Base-by-base conservation (phyloP, 2,888 invertebrate genomes). In the Cepaea hortensis region DNA sequence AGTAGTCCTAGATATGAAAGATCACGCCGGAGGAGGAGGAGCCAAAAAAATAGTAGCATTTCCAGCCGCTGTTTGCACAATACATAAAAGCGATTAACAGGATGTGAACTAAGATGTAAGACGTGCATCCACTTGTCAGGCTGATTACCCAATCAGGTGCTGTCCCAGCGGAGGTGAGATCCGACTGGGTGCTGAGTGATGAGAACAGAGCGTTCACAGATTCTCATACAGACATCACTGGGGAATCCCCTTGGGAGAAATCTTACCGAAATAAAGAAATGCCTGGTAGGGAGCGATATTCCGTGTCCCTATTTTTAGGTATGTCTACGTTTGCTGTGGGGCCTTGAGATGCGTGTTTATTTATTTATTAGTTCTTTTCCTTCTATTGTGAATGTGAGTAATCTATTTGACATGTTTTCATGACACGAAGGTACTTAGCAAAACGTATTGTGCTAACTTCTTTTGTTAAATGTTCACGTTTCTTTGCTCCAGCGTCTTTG, bases 71-170 rank as follows among this genome's bases (percentile, higher is more conserved):
- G 81, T 35, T 13, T 72, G 65, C 72, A 81, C 81, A 81, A 81
- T 72, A 68, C 50, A 81, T 48, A 81, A 81, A 81, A 72, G 35
- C 81, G 81, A 72, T 81, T 81, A 81, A 72, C 81, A 70, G 50
- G 81, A 15, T 70, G 72, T 50, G 81, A 62, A 68, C n/a, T 50
- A 35, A n/a, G 13, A 72, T 46, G 84, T 68, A 48, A 65, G 83
- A 70, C 73, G 18, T 62, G 84, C 77, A 68, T 68, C 77, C 76
- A 68, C 84, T 76, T 76, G 84, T 48, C 76, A 70, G 81, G 61
- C 50, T 75, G 83, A 83, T 83, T 83, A 83, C 61, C 83, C 83
- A 83, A 83, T 83, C 83, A 83, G 83, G 75, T 83, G 83, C 23
- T 75, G 75, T 75, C 83, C 83, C 83, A 62, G 73, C 73, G 83